Conservation (phyloP, 2,797 vertebrate genomes). For the Chaunax sp. region DNA sequence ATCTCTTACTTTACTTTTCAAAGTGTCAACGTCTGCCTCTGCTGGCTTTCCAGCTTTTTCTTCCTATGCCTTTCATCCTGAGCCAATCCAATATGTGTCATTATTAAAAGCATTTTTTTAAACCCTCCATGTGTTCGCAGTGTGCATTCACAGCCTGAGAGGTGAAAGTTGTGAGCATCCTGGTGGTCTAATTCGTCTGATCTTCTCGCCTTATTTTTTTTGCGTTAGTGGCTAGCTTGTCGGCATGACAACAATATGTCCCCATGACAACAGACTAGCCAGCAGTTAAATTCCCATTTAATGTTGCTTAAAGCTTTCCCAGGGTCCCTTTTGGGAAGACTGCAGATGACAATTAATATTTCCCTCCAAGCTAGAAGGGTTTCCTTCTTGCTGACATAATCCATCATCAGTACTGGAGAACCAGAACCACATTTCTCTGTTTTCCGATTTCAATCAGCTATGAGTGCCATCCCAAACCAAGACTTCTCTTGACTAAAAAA, state of each 20-base stretch:
- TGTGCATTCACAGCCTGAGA: conserved; percentile 35
- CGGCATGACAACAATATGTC: conserved; percentile 77
- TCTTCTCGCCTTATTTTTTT: conserved; percentile 40
- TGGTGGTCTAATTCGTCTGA: conserved; percentile 36
- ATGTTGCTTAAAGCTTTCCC: conserved; percentile 37
- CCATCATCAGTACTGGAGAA: not conserved
- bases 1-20: conserved; percentile 50
- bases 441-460: conserved; percentile 48
- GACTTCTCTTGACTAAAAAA: conserved; percentile 53
- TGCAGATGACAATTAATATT: conserved; percentile 43
- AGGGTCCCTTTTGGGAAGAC: conserved; percentile 19
- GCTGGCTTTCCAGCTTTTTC: conserved; percentile 20
- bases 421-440: conserved; percentile 9
- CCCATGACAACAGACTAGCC: conserved; percentile 76
- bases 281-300: conserved; percentile 55
- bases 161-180: conserved; percentile 50
- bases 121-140: conserved; percentile 21
- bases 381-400: conserved; percentile 18
- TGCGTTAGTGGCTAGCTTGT: conserved; percentile 59
- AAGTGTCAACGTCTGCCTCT: conserved; percentile 51
- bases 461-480: conserved; percentile 55
- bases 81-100: conserved; percentile 48
- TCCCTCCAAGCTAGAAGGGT: conserved; percentile 8
- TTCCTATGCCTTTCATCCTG: conserved; percentile 38
- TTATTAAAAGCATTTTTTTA: conserved; percentile 33